Base-by-base conservation (phyloP, 2,113 vertebrate genomes). In the Hypocryptadius cinnamomeus region DNA sequence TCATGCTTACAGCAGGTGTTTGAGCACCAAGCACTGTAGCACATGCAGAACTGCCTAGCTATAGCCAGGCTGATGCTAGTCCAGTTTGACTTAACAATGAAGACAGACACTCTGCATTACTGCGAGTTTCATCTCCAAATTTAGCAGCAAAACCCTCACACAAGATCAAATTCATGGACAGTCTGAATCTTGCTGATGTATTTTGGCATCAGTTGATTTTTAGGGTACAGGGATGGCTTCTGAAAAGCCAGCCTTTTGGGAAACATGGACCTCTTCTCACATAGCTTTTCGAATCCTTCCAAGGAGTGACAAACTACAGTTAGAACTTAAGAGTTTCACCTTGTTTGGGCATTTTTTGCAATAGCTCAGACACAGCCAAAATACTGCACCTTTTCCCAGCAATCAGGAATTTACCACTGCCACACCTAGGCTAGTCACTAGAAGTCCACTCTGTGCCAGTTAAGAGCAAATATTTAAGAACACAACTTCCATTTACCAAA, bases 1-100 rank as follows among this genome's bases (percentile, higher is more conserved):
- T 93, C 51, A 40, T 0, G 0, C 51, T 51, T 21, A 19, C 0
- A 65, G 57, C 5, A 22, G 45, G 35, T 17, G 23, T 28, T n/a
- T 45, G 79, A 30, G 63, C 79, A 82, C 27, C 42, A 37, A 24
- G 53, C 2, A 3, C 59, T 15, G 39, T 0, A 37, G 59, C 50
- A 23, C 3, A 4, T 22, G 63, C 51, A 69, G 40, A 77, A 56
- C 25, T 11, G 15, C 42, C 51, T 16, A 4, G 6, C 71, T 28
- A 56, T 1, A 73, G 31, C 37, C 60, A 39, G 31, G 47, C 0
- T 20, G 48, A 20, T 4, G 17, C 37, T 35, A 13, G 3, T 64
- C 13, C 5, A 35, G 33, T 31, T 42, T 42, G 28, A 64, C 11
- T 11, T 33, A 77, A 44, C 31, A 8, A 11, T 2, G 10, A 79